phyloP scores from a whole-genome alignment of 2,113 vertebrate genomes.

The Corvus hawaiiensis region DNA sequence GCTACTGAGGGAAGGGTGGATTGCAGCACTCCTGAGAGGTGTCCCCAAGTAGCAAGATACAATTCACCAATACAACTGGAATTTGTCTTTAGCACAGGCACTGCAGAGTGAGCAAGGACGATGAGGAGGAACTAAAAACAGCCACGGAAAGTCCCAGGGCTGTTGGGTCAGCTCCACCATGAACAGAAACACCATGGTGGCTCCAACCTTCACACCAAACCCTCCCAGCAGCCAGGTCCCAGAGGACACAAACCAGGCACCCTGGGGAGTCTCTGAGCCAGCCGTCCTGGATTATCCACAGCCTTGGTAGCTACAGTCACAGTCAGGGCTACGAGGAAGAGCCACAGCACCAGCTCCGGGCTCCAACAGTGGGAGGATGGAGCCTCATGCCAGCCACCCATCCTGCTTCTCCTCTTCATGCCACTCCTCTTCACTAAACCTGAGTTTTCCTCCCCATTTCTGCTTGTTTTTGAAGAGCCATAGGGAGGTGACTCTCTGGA shows the following conservation, averaged over 20 bases:
- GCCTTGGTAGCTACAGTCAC: neutral
- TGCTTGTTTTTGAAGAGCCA: conserved; percentile 7
- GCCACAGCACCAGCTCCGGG: neutral
- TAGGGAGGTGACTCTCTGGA: neutral
- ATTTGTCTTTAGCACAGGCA: neutral
- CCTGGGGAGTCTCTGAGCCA: neutral
- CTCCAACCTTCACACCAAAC: neutral
- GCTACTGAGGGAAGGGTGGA: neutral
- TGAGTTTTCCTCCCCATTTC: neutral
- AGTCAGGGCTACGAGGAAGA: accelerated
- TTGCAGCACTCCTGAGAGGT: neutral
- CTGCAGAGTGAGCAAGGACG: neutral
- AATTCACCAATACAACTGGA: neutral
- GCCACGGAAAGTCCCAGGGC: neutral
- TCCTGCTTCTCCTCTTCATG: neutral
- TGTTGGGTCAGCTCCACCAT: neutral
- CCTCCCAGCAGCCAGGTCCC: neutral
- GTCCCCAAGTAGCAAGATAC: neutral
- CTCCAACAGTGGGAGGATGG: neutral
- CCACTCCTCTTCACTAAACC: neutral
- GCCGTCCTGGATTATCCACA: neutral
- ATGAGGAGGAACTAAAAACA: neutral
- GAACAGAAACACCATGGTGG: neutral
- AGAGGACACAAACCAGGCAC: neutral
- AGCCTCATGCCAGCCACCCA: accelerated